Evolutionary conservation across 1,140 invertebrate genomes (phyloP), one percentile per base, ranked within the genome.

Genomic region (Drosophila sucinea): DNA sequence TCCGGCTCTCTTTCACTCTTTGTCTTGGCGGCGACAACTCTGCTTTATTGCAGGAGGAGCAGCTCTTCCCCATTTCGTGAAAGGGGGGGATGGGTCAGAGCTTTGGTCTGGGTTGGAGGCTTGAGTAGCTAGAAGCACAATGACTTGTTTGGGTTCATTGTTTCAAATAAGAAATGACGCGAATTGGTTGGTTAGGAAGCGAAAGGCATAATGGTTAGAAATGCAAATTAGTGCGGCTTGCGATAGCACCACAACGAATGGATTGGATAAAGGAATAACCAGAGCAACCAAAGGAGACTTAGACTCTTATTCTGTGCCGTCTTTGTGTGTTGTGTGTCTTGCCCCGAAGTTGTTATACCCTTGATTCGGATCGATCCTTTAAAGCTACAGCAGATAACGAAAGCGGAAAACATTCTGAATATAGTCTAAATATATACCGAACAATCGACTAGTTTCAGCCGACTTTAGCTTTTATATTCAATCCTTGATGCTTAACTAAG

Each of bases 161-260:
- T 87, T 86, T 86, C 82, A 86, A 86, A 87, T 86, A 85, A 86
- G 79, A 86, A 86, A 86, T 85, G 82, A 87, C 82, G 79, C 83
- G 82, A 86, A 86, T 86, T 86, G 82, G 79, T 87, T 87, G 44
- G 44, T 25, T 51, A 51, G 30, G 56, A 35, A 58, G 33, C 29
- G 32, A 57, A 82, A 76, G 79, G 81, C 76, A 69, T 83, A 86
- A 86, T 87, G 83, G 82, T 87, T 86, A 82, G 83, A 87, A 86
- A 86, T 86, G 82, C 83, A 87, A 86, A 86, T 86, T 86, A 86
- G 83, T 86, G 72, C 64, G 60, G 78, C 76, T 81, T 70, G 77
- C 66, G 77, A 67, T 55, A 44, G 60, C 25, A 67, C 67, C 27
- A 72, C 64, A 38, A 32, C 64, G 73, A 72, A 75, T 69, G 60